phyloP scores from a whole-genome alignment of 2,888 invertebrate species.

The Torymus texanus region DNA sequence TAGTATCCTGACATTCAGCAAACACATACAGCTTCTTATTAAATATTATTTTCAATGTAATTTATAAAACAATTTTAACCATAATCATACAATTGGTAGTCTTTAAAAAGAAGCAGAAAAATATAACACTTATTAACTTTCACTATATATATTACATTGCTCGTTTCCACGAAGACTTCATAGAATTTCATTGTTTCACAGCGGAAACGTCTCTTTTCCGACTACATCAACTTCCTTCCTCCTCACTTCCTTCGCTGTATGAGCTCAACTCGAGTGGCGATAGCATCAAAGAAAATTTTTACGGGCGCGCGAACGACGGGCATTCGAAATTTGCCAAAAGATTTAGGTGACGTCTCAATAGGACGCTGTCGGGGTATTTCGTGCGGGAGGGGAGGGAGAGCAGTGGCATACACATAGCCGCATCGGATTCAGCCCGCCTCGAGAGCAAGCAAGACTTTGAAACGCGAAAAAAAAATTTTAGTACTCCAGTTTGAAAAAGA shows the following conservation, averaged over 20 bases:
- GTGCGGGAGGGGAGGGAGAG: background rate
- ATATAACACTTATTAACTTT: too few relatives aligned
- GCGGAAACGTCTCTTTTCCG: conserved; percentile 2
- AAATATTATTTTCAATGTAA: too few relatives aligned
- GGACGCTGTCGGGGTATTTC: conserved; percentile 32
- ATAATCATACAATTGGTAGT: too few relatives aligned
- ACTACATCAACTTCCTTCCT: conserved; percentile 13
- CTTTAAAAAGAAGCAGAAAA: too few relatives aligned
- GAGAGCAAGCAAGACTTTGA: conserved; percentile 12
- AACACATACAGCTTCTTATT: too few relatives aligned
- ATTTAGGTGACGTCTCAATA: conserved; percentile 56
- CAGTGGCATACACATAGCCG: too few relatives aligned
- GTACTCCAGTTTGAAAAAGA: conserved; percentile 46
- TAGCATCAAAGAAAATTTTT: conserved; percentile 51
- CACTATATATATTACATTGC: too few relatives aligned
- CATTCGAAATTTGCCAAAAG: conserved; percentile 51
- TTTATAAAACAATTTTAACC: too few relatives aligned
- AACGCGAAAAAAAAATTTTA: conserved; percentile 52
- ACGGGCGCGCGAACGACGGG: conserved; percentile 36
- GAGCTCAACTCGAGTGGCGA: background rate
- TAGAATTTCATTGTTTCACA: background rate
- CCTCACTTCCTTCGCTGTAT: background rate
- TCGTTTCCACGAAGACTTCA: too few relatives aligned
- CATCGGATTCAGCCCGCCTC: conserved; percentile 13
- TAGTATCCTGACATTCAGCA: too few relatives aligned